Evolutionary conservation across 2,888 invertebrate genomes (phyloP), one percentile per base, ranked within the genome.

Genomic region (Plemyria rubiginata): DNA sequence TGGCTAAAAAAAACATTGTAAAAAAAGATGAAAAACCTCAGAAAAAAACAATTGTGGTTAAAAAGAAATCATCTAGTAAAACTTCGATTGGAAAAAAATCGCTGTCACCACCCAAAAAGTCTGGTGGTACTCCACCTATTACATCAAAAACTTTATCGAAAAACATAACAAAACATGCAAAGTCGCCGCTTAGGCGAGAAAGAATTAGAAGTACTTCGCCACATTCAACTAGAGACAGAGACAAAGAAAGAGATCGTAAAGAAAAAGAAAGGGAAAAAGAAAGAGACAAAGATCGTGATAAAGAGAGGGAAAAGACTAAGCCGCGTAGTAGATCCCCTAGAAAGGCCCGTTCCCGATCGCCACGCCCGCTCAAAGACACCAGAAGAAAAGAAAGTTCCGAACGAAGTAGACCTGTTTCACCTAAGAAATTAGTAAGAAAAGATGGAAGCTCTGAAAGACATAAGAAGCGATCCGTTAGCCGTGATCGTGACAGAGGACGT

Each of bases 401-500:
- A 74, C 81, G 92, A 66, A 92, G 92, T 70, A 84, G 93, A 74
- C 92, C 91, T 51, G 88, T 92, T 46, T 93, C 93, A 32, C 93
- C 93, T 2, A 93, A 93, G 73, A 90, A 92, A 71, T 87, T 84
- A 76, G 75, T 82, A 1, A 81, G 88, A 69, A 80, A 86, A 71
- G 93, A 93, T 67, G 85, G 79, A 2, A 92, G 92, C 73, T 61
- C 79, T 59, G 92, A 90, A 65, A 85, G 88, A 63, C 90, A 90
- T 71, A 83, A 87, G 67, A 93, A 93, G 68, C 79, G 85, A 65
- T 88, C 93, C 49, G 66, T 74, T 32, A 86, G 89, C 64, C 90
- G 93, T 75, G 94, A 94, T 53, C 91, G 92, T 74, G 95, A 89
- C 71, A 92, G 89, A 84, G 94, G 88, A 59, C 92, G 83, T 73